phyloP scores from a whole-genome alignment of 2,888 invertebrate species.

The Lissocephala sabroskyi region DNA sequence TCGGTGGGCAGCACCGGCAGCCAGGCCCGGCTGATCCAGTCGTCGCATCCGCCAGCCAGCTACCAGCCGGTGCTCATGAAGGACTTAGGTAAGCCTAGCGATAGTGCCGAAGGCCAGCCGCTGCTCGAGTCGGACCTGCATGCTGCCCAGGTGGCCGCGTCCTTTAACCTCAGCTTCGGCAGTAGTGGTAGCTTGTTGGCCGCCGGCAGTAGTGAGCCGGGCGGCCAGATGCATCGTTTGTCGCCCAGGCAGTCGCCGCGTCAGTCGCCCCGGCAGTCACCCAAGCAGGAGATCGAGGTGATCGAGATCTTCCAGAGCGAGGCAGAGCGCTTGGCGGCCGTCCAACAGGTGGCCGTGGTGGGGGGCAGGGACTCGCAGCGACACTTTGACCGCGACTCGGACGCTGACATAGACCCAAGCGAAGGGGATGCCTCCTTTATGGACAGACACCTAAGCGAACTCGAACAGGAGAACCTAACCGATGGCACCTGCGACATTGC shows the following conservation, averaged over 20 bases:
- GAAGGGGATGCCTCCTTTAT: slow-evolving; percentile 67
- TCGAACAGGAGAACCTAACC: slow-evolving; percentile 70
- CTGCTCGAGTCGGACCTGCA: slow-evolving; percentile 56
- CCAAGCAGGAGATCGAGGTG: slow-evolving; percentile 71
- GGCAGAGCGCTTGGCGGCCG: slow-evolving; percentile 60
- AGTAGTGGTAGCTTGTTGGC: slow-evolving; percentile 68
- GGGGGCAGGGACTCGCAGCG: slow-evolving; percentile 28
- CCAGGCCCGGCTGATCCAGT: slow-evolving; percentile 93
- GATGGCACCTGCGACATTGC: slow-evolving; percentile 71
- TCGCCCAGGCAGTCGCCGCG: slow-evolving; percentile 61
- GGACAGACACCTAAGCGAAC: slow-evolving; percentile 72
- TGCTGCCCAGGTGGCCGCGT: slow-evolving; percentile 62
- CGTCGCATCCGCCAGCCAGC: slow-evolving; percentile 93
- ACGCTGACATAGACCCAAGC: slow-evolving; percentile 43
- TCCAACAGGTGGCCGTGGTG: slow-evolving; percentile 68
- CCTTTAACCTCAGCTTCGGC: slow-evolving; percentile 69
- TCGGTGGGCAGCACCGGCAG: slow-evolving; percentile 95
- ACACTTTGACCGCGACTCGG: slow-evolving; percentile 32
- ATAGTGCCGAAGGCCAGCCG: slow-evolving; percentile 11
- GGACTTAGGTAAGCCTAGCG: slow-evolving; percentile 85
- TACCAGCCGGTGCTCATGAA: slow-evolving; percentile 91
- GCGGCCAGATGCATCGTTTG: slow-evolving; percentile 10
- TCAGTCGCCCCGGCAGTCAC: slow-evolving; percentile 69
- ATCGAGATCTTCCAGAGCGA: slow-evolving; percentile 71
- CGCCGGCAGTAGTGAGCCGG: slow-evolving; percentile 28